These are phyloP conservation scores for Naja naja DNA, from an alignment of 2,113 vertebrate species.

Conservation along the genomic window DNA sequence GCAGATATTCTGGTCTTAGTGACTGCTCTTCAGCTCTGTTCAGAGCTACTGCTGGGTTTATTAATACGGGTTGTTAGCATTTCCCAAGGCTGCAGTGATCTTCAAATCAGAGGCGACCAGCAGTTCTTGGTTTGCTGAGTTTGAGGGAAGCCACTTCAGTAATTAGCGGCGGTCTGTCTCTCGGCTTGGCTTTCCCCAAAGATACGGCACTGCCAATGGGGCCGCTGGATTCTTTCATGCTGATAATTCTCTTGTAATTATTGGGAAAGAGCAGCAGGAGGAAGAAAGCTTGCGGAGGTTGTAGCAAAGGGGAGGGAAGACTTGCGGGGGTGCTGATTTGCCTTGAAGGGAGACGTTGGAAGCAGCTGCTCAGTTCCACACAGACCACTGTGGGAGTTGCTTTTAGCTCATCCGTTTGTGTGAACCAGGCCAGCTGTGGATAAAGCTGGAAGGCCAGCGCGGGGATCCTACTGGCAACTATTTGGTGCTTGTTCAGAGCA, in stretches of 20 bases:
- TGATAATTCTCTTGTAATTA: not conserved
- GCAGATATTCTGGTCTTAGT: not conserved
- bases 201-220: fast-evolving
- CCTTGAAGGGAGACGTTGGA: not conserved
- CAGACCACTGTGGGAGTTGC: not conserved
- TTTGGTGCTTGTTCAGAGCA: not conserved
- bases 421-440: not conserved
- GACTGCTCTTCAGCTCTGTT: not conserved
- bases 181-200: constrained; percentile 1
- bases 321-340: not conserved
- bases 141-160: not conserved
- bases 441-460: not conserved
- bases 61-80: not conserved
- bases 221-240: fast-evolving
- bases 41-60: constrained; percentile 1
- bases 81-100: constrained; percentile 11
- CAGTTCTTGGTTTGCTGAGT: not conserved
- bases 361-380: not conserved
- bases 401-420: not conserved
- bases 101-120: not conserved
- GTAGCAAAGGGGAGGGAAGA: not conserved
- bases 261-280: not conserved
- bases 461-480: not conserved
- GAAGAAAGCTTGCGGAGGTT: not conserved
- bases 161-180: not conserved